These are phyloP conservation scores for Oreocharis arfaki DNA, from an alignment of 2,113 vertebrate genomes.

Conservation along the genomic window DNA sequence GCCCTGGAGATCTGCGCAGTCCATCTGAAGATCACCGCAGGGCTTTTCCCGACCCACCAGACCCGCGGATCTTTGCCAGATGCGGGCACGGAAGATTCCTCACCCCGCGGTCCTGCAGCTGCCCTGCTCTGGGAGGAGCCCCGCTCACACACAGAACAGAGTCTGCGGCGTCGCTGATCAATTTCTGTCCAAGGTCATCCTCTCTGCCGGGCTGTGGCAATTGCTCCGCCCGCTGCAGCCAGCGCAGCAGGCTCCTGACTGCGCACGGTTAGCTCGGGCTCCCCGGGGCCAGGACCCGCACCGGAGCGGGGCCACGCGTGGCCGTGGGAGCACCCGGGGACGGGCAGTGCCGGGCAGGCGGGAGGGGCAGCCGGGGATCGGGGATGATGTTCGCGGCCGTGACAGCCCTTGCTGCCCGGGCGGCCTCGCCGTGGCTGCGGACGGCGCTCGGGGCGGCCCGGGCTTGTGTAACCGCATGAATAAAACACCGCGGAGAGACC, in stretches of 20 bases:
- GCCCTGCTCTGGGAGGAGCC: background rate
- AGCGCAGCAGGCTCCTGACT: background rate
- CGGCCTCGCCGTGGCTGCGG: background rate
- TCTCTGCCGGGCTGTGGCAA: background rate
- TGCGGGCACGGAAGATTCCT: background rate
- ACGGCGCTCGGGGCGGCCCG: background rate
- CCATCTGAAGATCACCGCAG: background rate
- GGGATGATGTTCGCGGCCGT: accelerated
- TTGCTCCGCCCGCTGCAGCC: background rate
- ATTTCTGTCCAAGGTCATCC: background rate
- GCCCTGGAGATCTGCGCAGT: too few species aligned
- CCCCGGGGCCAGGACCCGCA: background rate
- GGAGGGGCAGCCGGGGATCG: background rate
- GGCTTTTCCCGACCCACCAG: background rate
- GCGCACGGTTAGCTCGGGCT: background rate
- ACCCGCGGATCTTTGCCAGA: accelerated
- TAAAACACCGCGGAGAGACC: background rate
- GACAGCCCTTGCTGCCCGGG: background rate
- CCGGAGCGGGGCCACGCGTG: background rate
- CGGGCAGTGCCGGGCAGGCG: accelerated
- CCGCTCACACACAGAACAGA: too few species aligned
- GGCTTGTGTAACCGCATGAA: background rate
- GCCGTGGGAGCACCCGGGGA: background rate
- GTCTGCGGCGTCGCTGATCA: background rate
- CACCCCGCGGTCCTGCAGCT: background rate